These are phyloP conservation scores for Chunga burmeisteri DNA, from an alignment of 2,113 vertebrate genomes.

Conservation along the genomic window DNA sequence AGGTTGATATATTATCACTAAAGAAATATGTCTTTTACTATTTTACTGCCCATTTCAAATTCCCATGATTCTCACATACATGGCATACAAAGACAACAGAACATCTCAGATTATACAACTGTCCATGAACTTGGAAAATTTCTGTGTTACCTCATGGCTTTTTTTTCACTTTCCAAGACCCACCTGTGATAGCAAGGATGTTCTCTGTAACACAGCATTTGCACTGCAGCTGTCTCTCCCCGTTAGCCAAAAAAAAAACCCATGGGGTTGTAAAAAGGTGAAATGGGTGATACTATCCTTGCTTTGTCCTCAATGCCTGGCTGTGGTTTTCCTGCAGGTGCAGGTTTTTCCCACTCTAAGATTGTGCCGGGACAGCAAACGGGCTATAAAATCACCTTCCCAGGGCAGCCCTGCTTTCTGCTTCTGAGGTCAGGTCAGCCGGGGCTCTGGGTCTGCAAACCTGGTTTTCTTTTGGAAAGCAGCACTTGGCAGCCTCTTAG, in stretches of 20 bases:
- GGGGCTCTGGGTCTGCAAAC: background rate
- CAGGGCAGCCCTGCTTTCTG: background rate
- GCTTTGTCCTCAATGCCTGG: background rate
- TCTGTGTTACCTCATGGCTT: background rate
- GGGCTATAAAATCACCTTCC: background rate
- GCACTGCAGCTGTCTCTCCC: no score
- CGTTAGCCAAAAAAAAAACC: background rate
- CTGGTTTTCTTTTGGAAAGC: background rate
- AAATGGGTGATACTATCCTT: background rate
- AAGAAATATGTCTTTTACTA: background rate
- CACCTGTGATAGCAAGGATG: no score
- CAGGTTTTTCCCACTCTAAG: background rate
- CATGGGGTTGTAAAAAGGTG: background rate
- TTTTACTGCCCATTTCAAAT: background rate
- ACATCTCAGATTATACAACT: background rate
- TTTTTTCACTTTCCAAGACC: background rate
- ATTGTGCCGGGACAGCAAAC: background rate
- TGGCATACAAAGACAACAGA: background rate
- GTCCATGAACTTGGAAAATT: background rate
- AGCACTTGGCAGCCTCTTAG: background rate
- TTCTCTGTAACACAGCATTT: background rate
- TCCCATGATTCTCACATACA: background rate
- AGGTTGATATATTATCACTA: background rate
- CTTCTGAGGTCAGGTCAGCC: background rate
- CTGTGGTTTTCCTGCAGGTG: background rate